Percentiles rank a stretch among this genome's conserved stretches.
phyloP scores from a whole-genome alignment of 2,797 vertebrate species.

The Scarus forsteni region DNA sequence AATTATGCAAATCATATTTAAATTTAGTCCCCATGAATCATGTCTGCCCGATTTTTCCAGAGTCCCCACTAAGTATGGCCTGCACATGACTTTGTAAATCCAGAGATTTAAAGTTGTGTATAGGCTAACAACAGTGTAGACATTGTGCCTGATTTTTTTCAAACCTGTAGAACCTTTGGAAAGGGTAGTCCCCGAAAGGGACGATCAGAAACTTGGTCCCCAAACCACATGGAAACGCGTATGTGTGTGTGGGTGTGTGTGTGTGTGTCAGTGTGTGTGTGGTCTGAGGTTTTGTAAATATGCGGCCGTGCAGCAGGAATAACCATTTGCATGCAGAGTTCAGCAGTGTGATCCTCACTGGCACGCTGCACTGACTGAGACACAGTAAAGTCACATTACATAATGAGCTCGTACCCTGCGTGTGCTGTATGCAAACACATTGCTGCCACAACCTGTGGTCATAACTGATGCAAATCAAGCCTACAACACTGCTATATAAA shows the following conservation, averaged over 20 bases:
- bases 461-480: slow-evolving; percentile 69
- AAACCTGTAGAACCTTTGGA: no score
- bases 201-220: no score
- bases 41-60: no score
- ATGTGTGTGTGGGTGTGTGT: slow-evolving; percentile 34
- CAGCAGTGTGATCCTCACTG: slow-evolving; percentile 27
- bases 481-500: slow-evolving; percentile 48
- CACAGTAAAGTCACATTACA: slow-evolving; percentile 52
- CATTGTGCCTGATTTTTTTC: no score
- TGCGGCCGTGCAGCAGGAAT: slow-evolving; percentile 58
- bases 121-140: no score
- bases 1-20: no score
- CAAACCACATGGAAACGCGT: no score
- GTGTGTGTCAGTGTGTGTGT: slow-evolving; percentile 31
- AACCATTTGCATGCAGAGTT: slow-evolving; percentile 65
- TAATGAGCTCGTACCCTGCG: slow-evolving; percentile 35
- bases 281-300: slow-evolving; percentile 67
- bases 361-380: slow-evolving; percentile 36
- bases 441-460: slow-evolving; percentile 54
- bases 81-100: no score
- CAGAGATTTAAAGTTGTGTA: no score
- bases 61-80: no score
- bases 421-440: slow-evolving; percentile 50
- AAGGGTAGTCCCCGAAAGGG: no score
- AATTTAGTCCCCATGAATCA: no score